Percentiles rank a stretch among this genome's conserved stretches.
Conservation (phyloP, 2,797 vertebrate species). For the Lophura swinhoii region DNA sequence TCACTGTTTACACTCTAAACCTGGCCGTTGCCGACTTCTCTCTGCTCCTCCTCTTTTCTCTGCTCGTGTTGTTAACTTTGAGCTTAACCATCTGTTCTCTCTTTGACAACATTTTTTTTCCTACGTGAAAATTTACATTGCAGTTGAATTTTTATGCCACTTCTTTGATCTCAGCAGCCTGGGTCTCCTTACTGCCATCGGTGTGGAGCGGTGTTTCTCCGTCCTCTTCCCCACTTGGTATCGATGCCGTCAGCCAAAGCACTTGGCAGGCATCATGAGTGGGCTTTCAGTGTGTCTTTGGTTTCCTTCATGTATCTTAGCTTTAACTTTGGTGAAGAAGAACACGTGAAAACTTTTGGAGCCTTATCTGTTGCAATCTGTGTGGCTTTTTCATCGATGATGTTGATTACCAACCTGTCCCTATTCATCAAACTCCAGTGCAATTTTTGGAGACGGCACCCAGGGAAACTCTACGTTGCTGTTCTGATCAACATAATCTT, state of each 20-base stretch:
- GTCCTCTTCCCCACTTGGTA: slow-evolving; percentile 74
- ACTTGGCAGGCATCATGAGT: background rate
- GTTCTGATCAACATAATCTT: no score
- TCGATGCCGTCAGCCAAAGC: slow-evolving; percentile 56
- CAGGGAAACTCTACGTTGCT: no score
- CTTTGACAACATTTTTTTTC: background rate
- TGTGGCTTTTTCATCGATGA: no score
- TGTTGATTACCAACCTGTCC: no score
- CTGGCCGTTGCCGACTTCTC: slow-evolving; percentile 56
- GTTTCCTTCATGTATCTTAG: background rate
- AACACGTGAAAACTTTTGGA: background rate
- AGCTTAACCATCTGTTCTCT: background rate
- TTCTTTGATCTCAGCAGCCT: slow-evolving; percentile 33
- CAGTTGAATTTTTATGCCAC: background rate
- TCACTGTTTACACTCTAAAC: slow-evolving; percentile 66
- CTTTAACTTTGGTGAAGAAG: background rate
- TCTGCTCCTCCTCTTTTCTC: slow-evolving; percentile 51
- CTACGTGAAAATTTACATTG: background rate
- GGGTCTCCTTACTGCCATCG: slow-evolving; percentile 70
- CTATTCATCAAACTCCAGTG: no score
- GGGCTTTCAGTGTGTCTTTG: background rate
- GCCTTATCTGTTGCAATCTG: no score
- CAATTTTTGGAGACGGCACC: no score
- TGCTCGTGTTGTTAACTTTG: slow-evolving; percentile 24
- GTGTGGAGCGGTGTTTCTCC: slow-evolving; percentile 66